phyloP scores from a whole-genome alignment of 2,888 invertebrate genomes.

The Tachystola acroxantha region DNA sequence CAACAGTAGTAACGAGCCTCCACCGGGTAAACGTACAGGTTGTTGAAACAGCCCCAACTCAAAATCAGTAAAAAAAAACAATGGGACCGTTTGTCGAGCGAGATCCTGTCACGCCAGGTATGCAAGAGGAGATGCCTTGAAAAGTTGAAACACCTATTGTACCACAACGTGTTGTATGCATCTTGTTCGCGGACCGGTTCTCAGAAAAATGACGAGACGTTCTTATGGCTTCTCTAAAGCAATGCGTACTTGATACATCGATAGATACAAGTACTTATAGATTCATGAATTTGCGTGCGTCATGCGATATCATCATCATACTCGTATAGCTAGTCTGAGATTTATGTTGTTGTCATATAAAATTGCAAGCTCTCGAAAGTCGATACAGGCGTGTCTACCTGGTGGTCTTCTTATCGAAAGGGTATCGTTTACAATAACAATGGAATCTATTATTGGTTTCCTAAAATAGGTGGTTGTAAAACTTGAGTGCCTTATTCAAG shows the following conservation, averaged over 20 bases:
- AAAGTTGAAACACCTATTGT: conserved; percentile 50
- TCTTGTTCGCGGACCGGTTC: conserved; percentile 54
- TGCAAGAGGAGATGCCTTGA: conserved; percentile 39
- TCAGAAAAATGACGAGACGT: conserved; percentile 58
- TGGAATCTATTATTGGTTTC: conserved; percentile 29
- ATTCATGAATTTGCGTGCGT: conserved; percentile 9
- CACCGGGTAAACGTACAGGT: conserved; percentile 26
- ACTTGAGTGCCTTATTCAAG: conserved; percentile 4
- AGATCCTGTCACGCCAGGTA: conserved; percentile 35
- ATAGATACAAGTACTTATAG: conserved; percentile 10
- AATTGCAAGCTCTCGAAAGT: conserved; percentile 3
- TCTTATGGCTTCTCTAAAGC: conserved; percentile 30
- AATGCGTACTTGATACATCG: conserved; percentile 11
- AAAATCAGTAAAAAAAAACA: conserved; percentile 34
- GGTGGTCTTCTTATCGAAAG: conserved; percentile 5
- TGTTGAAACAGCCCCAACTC: conserved; percentile 40
- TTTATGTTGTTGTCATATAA: conserved; percentile 3
- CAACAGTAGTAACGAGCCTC: too few species aligned
- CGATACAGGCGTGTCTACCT: not conserved
- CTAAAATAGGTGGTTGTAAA: conserved; percentile 24
- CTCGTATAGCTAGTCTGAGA: too few species aligned
- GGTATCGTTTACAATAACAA: conserved; percentile 26
- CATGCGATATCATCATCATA: conserved; percentile 6
- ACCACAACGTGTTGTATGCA: conserved; percentile 35
- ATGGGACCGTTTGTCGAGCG: conserved; percentile 34